These are phyloP conservation scores for Mesocricetus auratus DNA, from an alignment of 2,113 vertebrate genomes.

Conservation along the genomic window DNA sequence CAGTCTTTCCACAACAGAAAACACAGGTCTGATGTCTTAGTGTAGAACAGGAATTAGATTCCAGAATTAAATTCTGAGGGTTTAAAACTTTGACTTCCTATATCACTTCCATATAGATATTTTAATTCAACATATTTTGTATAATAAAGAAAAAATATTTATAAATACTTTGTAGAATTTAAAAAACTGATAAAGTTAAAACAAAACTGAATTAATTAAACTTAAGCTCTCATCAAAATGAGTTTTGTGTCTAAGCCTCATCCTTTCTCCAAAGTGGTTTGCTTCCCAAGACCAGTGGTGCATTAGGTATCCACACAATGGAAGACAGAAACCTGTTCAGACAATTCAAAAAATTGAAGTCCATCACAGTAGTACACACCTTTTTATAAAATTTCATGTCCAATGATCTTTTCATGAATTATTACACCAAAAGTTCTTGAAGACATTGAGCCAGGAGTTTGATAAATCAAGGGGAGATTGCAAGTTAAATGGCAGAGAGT, in stretches of 20 bases:
- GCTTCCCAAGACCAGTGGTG: not conserved
- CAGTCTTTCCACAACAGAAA: not conserved
- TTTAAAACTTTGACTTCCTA: not conserved
- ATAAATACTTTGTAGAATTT: not conserved
- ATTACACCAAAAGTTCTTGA: not conserved
- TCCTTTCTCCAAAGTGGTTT: constrained; percentile 41
- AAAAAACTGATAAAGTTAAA: not conserved
- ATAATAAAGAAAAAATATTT: not conserved
- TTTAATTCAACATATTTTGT: not conserved
- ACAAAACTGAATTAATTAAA: constrained; percentile 31
- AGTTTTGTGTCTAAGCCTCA: not conserved
- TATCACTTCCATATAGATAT: not conserved
- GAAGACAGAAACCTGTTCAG: not conserved
- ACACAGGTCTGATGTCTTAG: not conserved
- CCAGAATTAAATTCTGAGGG: not conserved
- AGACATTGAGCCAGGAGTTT: not conserved
- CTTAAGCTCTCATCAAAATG: constrained; percentile 8
- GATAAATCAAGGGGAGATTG: not conserved
- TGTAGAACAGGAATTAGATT: not conserved
- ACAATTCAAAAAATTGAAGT: too few relatives aligned
- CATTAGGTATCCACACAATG: too few relatives aligned
- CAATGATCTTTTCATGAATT: not conserved
- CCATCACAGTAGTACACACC: too few relatives aligned
- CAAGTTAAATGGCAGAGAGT: not conserved
- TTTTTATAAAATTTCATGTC: not conserved